These are phyloP conservation scores for Prunella himalayana DNA, from an alignment of 2,113 vertebrate species.

Conservation along the genomic window DNA sequence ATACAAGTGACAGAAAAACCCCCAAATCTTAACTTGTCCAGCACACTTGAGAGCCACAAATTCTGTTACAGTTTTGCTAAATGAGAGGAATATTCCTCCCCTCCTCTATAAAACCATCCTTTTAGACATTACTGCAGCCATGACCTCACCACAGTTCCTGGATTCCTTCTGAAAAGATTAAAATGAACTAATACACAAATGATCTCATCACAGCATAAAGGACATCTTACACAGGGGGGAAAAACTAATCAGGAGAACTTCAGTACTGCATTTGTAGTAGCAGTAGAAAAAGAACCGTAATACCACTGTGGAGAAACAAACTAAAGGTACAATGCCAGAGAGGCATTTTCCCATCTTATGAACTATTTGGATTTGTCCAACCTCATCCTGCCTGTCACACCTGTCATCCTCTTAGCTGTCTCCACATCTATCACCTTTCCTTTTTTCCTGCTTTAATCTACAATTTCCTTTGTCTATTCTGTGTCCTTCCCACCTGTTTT, in stretches of 20 bases:
- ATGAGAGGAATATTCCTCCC: neutral
- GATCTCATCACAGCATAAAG: conserved; percentile 24
- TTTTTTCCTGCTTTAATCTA: neutral
- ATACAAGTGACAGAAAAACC: neutral
- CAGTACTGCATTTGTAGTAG: neutral
- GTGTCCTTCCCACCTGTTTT: neutral
- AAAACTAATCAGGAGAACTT: neutral
- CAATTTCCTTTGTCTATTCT: neutral
- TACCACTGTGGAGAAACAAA: neutral
- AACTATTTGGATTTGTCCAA: neutral
- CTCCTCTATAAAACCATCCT: neutral
- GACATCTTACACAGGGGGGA: neutral
- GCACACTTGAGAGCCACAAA: neutral
- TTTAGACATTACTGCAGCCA: conserved; percentile 34
- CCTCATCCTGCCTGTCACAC: neutral
- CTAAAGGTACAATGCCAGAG: neutral
- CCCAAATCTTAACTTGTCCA: neutral
- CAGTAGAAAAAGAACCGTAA: neutral
- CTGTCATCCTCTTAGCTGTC: neutral
- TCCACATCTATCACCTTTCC: neutral
- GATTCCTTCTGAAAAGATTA: conserved; percentile 21
- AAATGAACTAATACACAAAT: conserved; percentile 34
- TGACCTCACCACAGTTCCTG: neutral
- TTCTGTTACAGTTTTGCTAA: neutral
- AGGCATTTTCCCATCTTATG: neutral